Percentiles rank a stretch among this genome's conserved stretches.
Conservation (phyloP, 2,888 invertebrate species). For the Julus scanicus region DNA sequence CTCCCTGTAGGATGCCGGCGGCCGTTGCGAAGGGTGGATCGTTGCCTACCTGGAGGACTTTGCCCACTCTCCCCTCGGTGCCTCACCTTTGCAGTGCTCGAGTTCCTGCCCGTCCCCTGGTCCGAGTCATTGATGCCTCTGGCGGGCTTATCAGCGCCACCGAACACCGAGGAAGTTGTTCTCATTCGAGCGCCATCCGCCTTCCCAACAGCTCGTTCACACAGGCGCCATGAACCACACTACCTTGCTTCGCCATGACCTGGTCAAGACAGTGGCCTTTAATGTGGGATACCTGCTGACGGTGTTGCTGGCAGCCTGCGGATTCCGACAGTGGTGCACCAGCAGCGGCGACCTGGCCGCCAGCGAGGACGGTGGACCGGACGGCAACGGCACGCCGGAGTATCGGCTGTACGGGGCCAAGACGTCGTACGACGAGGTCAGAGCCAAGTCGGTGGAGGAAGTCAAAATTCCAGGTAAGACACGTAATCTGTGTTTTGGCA, state of each 20-base stretch:
- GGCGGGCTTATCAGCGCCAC: neutral
- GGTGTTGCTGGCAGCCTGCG: slow-evolving; percentile 48
- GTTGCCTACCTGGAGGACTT: neutral
- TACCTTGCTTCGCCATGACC: slow-evolving; percentile 2
- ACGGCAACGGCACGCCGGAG: neutral
- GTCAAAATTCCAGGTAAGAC: slow-evolving; percentile 54
- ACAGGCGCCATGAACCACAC: slow-evolving; percentile 47
- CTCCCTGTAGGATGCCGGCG: neutral
- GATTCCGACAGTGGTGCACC: slow-evolving; percentile 44
- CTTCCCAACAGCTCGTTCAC: too few relatives aligned
- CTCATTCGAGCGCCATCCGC: too few relatives aligned
- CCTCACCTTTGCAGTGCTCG: neutral
- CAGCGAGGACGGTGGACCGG: neutral
- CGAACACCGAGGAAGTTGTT: too few relatives aligned
- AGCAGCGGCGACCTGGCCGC: slow-evolving; percentile 2
- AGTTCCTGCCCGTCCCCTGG: neutral
- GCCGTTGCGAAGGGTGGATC: neutral
- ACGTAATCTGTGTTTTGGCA: too few relatives aligned
- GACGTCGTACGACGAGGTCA: slow-evolving; percentile 55
- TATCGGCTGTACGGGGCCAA: slow-evolving; percentile 56
- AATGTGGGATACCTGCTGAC: slow-evolving; percentile 48
- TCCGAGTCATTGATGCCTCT: slow-evolving; percentile 10
- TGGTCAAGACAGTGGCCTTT: slow-evolving; percentile 41
- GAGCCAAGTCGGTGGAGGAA: slow-evolving; percentile 51
- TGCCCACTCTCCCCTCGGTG: slow-evolving; percentile 25